Percentiles rank a stretch among this genome's conserved stretches.
phyloP scores from a whole-genome alignment of 2,797 vertebrate species.

The Sebastes itinus region DNA sequence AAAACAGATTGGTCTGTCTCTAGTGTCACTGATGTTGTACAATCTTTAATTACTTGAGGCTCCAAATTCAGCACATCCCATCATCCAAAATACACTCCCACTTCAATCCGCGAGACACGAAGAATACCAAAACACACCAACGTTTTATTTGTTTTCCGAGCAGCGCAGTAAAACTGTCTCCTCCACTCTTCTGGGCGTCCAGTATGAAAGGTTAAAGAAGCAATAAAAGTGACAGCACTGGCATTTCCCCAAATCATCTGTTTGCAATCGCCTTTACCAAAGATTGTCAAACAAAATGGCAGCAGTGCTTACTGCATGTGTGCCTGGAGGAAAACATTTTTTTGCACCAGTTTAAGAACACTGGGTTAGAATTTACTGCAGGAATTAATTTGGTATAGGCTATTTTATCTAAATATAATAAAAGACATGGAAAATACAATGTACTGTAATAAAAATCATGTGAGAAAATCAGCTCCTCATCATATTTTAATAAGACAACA shows the following conservation, averaged over 20 bases:
- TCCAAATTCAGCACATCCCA: neutral
- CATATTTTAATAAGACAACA: neutral
- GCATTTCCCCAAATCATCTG: constrained; percentile 44
- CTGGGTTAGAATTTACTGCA: neutral
- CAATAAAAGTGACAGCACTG: constrained; percentile 45
- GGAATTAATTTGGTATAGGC: neutral
- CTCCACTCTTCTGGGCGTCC: neutral
- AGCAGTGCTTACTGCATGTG: neutral
- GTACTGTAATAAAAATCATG: neutral
- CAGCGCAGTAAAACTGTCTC: constrained; percentile 28
- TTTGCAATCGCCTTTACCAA: constrained; percentile 5
- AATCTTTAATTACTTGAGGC: constrained; percentile 13
- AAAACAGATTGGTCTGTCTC: neutral
- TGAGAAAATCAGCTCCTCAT: neutral
- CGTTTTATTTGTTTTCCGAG: constrained; percentile 31
- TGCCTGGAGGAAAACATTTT: neutral
- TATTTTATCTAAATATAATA: neutral
- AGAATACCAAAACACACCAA: constrained; percentile 6
- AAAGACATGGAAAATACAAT: neutral
- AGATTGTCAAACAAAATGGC: neutral
- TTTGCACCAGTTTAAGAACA: neutral
- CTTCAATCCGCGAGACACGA: neutral
- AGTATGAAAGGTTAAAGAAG: constrained; percentile 50
- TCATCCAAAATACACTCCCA: neutral
- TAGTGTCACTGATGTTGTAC: neutral